Percentiles rank a stretch among this genome's conserved stretches.
phyloP scores from a whole-genome alignment of 2,113 vertebrate species.

The Pteruthius melanotis region DNA sequence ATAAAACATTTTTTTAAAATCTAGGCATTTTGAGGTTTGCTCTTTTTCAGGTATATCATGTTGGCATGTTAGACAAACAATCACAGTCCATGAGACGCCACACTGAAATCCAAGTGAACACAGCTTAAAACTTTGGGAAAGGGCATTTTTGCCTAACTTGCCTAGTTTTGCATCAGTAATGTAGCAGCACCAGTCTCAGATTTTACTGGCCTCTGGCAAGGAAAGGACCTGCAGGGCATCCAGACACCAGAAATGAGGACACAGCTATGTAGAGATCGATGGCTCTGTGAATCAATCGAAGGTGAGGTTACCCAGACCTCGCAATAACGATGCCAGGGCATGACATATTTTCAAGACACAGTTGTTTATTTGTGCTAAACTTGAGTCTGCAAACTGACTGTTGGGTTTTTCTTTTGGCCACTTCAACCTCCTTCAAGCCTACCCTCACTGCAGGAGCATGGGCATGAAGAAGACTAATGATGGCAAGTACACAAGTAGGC shows the following conservation, averaged over 20 bases:
- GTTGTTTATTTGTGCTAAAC: background rate
- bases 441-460: background rate
- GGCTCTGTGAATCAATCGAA: fast-evolving
- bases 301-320: background rate
- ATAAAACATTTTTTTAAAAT: background rate
- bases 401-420: background rate
- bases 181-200: background rate
- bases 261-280: fast-evolving
- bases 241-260: background rate
- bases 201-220: background rate
- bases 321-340: fast-evolving
- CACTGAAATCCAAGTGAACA: background rate
- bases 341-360: background rate
- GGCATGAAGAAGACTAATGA: background rate
- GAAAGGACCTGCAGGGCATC: fast-evolving
- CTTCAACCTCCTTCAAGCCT: background rate
- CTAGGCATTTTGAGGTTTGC: background rate
- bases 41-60: background rate
- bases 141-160: background rate
- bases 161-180: background rate
- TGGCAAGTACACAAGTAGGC: background rate
- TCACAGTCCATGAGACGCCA: background rate
- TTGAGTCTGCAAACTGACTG: background rate
- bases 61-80: background rate
- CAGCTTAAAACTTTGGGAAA: background rate